Evolutionary conservation across 2,797 vertebrate genomes (phyloP), one percentile per base, ranked within the genome.

Genomic region (Lepilemur ruficaudatus): DNA sequence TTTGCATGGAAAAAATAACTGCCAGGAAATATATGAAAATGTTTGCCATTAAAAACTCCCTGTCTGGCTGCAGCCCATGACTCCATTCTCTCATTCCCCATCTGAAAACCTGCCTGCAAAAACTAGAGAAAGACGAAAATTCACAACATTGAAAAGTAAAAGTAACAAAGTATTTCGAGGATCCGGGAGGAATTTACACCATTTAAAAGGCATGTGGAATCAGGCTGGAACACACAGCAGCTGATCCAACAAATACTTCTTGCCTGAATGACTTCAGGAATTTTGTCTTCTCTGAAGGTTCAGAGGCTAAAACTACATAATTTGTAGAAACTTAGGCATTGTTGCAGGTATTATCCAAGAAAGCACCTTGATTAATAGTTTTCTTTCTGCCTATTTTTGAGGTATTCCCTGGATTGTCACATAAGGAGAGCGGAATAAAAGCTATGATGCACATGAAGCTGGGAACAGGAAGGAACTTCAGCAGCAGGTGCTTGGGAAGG

Each of bases 21-120:
- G 20, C 48, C 57, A 35, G 69, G 61, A 96, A 87, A 73, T 81
- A 72, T 12, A 63, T 63, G 63, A 88, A 95, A 94, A 65, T 81
- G 59, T 69, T 91, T 43, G n/a, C 7, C 72, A 46, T 73, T 81
- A 78, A 78, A 92, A 65, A 79, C 23, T 17, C 15, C 41, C 18
- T 32, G 10, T 48, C 79, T 92, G 80, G 55, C 73, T 50, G 4
- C 4, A 55, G 48, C 25, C 35, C 32, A 35, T 9, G 17, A n/a
- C 63, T 69, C 38, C 20, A 15, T 41, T 85, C n/a, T 78, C 28
- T 30, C 3, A 55, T n/a, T 48, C 43, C 38, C 91, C 55, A 52
- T 43, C 67, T 52, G n/a, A 72, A 91, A 95, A 63, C 5, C 5
- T 10, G 23, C 72, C 70, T 82, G 30, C n/a, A 78, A 91, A 73